Base-by-base conservation (phyloP, 37 sponge, comb jelly and placozoan genomes). In the Amphimedon queenslandica region DNA sequence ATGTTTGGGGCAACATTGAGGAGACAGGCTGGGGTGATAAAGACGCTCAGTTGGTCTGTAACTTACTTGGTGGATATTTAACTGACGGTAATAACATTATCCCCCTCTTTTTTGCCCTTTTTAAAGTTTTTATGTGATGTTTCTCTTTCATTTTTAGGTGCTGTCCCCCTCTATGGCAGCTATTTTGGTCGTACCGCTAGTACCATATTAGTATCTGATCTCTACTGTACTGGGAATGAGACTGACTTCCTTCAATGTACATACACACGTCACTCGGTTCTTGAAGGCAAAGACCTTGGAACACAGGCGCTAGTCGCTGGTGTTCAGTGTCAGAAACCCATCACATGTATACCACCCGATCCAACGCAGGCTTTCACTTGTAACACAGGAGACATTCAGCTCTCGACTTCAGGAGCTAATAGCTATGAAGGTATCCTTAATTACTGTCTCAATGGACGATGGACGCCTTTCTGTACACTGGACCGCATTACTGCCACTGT, bases 1-100 rank as follows among this genome's bases (percentile, higher is more conserved):
- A 60, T n/a, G 21, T 60, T 11, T 60, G 61, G 61, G 61, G 61
- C 21, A 11, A 25, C 27, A 60, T 60, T 25, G 21, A 13, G 5
- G 61, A 60, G 28, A n/a, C 61, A n/a, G 61, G 61, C 23, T 60
- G 61, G 61, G 28, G 61, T 25, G 61, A 60, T 11, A 11, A 60
- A 25, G 61, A 60, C 21, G 61, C 61, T 60, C 5, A 13, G 5
- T 11, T n/a, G 21, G 21, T n/a, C 21, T 60, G 61, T 60, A 60
- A 47, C 8, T 13, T 47, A 47, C 53, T 47, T 8, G 13, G n/a
- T n/a, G n/a, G n/a, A n/a, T n/a, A n/a, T n/a, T n/a, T n/a, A n/a
- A n/a, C n/a, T n/a, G n/a, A n/a, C n/a, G n/a, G n/a, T n/a, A n/a
- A n/a, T n/a, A n/a, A n/a, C n/a, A n/a, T n/a, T n/a, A n/a, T n/a